These are phyloP conservation scores for Maylandia zebra DNA, from an alignment of 2,113 vertebrate species.

Conservation along the genomic window DNA sequence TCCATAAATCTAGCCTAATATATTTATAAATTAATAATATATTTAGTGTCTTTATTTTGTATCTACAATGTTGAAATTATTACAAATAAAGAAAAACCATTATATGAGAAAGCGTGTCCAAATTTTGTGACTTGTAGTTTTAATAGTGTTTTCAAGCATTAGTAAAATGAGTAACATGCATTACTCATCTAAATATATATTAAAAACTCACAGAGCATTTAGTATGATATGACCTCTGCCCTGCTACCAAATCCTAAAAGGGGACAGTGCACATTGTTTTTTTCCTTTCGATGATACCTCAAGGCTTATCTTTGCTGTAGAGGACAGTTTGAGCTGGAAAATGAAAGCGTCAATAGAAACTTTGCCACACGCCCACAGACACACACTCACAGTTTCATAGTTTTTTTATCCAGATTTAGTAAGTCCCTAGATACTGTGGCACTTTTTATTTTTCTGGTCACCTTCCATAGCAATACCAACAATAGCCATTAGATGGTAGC, in stretches of 20 bases:
- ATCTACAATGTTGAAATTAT: not conserved
- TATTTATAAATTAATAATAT: too few relatives aligned
- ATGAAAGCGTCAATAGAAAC: fast-evolving
- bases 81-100: not conserved
- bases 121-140: not conserved
- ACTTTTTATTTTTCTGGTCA: not conserved
- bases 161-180: not conserved
- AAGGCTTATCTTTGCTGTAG: not conserved
- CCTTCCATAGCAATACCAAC: not conserved
- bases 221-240: not conserved
- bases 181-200: not conserved
- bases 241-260: not conserved
- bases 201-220: not conserved
- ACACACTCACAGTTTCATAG: not conserved
- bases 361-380: not conserved
- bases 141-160: not conserved
- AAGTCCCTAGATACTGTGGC: not conserved
- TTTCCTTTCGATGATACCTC: too few relatives aligned
- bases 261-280: not conserved
- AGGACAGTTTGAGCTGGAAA: not conserved
- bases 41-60: too few relatives aligned
- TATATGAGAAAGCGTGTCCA: not conserved
- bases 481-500: not conserved
- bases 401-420: not conserved
- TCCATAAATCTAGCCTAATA: not conserved